Percentiles rank a stretch among this genome's conserved stretches.
Evolutionary conservation across 2,113 vertebrate species (phyloP).

Genomic region (Choloepus hoffmanni): DNA sequence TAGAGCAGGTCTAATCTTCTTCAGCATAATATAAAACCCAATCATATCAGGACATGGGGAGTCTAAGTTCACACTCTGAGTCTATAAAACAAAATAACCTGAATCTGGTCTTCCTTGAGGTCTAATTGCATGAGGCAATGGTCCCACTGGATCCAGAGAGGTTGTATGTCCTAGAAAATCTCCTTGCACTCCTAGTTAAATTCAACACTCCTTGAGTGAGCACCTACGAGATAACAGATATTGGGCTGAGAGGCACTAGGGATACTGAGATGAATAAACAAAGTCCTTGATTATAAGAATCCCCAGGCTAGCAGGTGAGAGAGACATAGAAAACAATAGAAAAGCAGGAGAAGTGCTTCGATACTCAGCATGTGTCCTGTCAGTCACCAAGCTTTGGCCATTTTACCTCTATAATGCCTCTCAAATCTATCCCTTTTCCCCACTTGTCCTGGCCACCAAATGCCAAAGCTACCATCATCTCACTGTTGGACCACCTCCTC

Average conservation of each 20-base stretch:
- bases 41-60: not conserved
- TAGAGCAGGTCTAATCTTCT: conserved; percentile 41
- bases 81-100: not conserved
- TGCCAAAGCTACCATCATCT: not conserved
- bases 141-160: not conserved
- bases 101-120: not conserved
- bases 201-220: not conserved
- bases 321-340: not conserved
- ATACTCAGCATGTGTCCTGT: not conserved
- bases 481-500: not conserved
- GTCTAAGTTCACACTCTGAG: not conserved
- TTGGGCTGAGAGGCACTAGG: not conserved
- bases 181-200: not conserved
- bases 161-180: not conserved
- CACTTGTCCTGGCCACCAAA: not conserved
- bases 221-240: not conserved
- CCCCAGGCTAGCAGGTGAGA: no score
- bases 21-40: conserved; percentile 31
- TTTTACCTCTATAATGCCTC: not conserved
- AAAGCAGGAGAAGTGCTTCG: not conserved
- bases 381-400: not conserved
- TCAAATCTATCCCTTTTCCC: not conserved
- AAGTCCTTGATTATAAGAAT: not conserved
- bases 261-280: not conserved
- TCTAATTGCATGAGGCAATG: not conserved